These are phyloP conservation scores for Isurus oxyrinchus DNA, from an alignment of 2,113 vertebrate genomes.

Conservation along the genomic window DNA sequence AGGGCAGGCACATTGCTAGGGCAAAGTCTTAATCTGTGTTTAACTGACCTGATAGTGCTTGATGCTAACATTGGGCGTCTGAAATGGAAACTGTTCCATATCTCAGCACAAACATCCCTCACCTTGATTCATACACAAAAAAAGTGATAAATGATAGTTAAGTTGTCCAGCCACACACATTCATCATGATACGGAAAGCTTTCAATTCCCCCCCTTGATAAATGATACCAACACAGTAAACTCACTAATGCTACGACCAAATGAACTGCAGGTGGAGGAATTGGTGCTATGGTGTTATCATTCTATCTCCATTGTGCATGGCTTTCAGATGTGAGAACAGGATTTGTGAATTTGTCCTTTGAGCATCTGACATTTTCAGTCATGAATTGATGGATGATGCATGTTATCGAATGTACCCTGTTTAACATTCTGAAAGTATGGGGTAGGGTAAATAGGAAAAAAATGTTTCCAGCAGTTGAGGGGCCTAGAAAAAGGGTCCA, in stretches of 20 bases:
- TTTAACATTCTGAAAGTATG: neutral
- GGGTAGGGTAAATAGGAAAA: neutral
- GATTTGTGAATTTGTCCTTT: neutral
- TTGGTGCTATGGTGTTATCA: neutral
- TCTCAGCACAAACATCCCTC: neutral
- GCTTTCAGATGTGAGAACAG: neutral
- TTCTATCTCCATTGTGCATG: neutral
- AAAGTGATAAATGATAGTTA: neutral
- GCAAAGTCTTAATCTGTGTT: neutral
- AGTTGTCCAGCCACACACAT: neutral
- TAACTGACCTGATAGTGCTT: neutral
- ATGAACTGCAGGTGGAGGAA: neutral
- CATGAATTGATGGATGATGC: neutral
- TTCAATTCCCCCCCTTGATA: neutral
- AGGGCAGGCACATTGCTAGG: neutral
- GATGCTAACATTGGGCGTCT: neutral
- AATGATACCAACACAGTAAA: neutral
- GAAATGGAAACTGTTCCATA: neutral
- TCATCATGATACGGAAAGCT: neutral
- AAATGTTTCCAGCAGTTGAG: neutral
- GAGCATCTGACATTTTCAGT: neutral
- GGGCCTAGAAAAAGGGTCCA: neutral
- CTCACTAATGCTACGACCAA: neutral
- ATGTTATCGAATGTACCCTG: neutral
- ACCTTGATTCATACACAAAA: conserved; percentile 1